Evolutionary conservation across 2,797 vertebrate genomes (phyloP).

Genomic region (Gymnothorax javanicus): DNA sequence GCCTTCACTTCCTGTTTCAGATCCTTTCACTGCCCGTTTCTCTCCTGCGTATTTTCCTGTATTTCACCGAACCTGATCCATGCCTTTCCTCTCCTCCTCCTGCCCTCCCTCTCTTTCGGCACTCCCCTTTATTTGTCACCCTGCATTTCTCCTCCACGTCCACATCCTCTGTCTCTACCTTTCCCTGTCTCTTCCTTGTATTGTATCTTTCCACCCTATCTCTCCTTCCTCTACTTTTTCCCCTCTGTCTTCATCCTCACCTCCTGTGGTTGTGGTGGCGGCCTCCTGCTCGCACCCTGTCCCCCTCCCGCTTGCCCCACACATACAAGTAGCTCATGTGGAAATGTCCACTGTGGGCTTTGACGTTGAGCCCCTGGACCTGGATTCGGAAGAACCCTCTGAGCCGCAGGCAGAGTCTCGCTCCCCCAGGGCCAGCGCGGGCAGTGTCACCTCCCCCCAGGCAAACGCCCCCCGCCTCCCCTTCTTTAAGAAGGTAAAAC

Average conservation of each 20-base stretch:
- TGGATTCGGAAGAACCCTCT: slow-evolving; percentile 74
- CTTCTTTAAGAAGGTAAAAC: slow-evolving; percentile 92
- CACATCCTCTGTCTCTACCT: background rate
- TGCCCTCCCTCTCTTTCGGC: background rate
- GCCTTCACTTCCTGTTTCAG: background rate
- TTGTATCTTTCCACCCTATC: background rate
- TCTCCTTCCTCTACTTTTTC: background rate
- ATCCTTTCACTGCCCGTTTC: background rate
- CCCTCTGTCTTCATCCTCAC: background rate
- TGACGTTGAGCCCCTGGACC: slow-evolving; percentile 76
- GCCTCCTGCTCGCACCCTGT: background rate
- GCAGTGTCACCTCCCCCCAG: slow-evolving; percentile 92
- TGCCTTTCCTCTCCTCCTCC: background rate
- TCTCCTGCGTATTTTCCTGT: background rate
- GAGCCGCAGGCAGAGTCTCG: slow-evolving; percentile 74
- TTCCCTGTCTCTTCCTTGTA: background rate
- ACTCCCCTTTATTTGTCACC: background rate
- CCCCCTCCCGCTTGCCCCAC: background rate
- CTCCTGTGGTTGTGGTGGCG: background rate
- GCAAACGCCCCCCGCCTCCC: slow-evolving; percentile 89
- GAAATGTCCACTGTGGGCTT: slow-evolving; percentile 67
- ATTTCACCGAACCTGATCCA: background rate
- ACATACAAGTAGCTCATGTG: slow-evolving; percentile 27
- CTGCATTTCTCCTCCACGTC: background rate
- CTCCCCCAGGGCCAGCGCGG: slow-evolving; percentile 81